Evolutionary conservation across 2,888 invertebrate species (phyloP), one percentile per base, ranked within the genome.

Genomic region (Philhelius pedissequus): DNA sequence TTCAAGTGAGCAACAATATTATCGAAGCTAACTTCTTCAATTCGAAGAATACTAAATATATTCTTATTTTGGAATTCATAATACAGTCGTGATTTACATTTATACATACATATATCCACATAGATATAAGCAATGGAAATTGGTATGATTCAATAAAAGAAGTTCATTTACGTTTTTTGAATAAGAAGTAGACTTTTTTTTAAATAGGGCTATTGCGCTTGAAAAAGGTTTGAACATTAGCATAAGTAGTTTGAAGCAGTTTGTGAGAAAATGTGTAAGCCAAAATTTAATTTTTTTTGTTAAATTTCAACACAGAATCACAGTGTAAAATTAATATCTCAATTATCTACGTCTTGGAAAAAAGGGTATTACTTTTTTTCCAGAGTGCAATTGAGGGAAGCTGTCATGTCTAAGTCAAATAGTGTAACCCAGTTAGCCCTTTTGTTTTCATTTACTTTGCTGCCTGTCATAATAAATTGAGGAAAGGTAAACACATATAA

Each of bases 21-120:
- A 56, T 66, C 56, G 76, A 25, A 81, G 70, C 58, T 58, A 62
- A 43, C 43, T 27, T 74, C 56, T 11, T 9, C 30, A 71, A 35
- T 50, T 62, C 35, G 11, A 25, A 45, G 48, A 79, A 73, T 74
- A 68, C 38, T 54, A 45, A 25, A 45, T 15, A 38, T 66, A 56
- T 56, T 71, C 48, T 40, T 22, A 64, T 25, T 66, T 66, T 56
- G 22, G 64, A 66, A 48, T 45, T 45, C 13, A 56, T 20, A 20
- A n/a, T 11, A 75, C 7, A 48, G 4, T 1, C 38, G 40, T 43
- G 43, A 15, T 43, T n/a, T n/a, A n/a, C n/a, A n/a, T n/a, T n/a
- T n/a, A n/a, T n/a, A n/a, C n/a, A n/a, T n/a, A n/a, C n/a, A n/a
- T n/a, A n/a, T n/a, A n/a, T n/a, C n/a, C n/a, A n/a, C n/a, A 18